Evolutionary conservation across 2,113 vertebrate genomes (phyloP), one percentile per base, ranked within the genome.

Genomic region (Urocolius indicus): DNA sequence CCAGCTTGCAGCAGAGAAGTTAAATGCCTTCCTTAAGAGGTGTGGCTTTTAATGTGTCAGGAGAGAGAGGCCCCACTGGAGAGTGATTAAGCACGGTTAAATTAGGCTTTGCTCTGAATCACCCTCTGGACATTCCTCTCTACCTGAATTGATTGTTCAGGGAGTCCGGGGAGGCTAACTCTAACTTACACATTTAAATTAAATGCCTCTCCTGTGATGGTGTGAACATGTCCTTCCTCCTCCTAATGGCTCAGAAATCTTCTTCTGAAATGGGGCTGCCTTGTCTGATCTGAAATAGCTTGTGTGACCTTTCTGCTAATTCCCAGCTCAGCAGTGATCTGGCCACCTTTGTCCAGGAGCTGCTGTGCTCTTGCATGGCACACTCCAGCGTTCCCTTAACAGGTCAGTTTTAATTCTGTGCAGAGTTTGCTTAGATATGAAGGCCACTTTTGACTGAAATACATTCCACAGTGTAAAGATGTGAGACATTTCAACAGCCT

Each of bases 11-110:
- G 58, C 74, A 65, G 69, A 1, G 0, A 82, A 94, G 90, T 85
- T 87, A 79, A 89, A 87, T 83, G 62, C 62, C 18, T 85, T 68
- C 54, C 72, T 87, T 94, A 77, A 89, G 82, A 95, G 84, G 58
- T 57, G 65, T 83, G 36, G 85, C 94, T 96, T 95, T 94, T 96
- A 91, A 85, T 82, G 82, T 85, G 92, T 95, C 92, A 91, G 23
- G 36, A 14, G 77, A 89, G 84, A 76, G 48, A 29, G 62, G 55
- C 75, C 55, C 58, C 7, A 6, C 59, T 80, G 78, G 65, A 74
- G 79, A 3, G 75, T 94, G 94, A 96, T 88, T 94, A 87, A 92
- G 83, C 11, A 1, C 26, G 46, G 59, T 67, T 90, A 76, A 90
- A 94, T 92, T 74, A 80, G 76, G 29, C 72, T 94, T 92, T 90